Conservation (phyloP, 2,113 vertebrate species). For the Phalacrocorax aristotelis region DNA sequence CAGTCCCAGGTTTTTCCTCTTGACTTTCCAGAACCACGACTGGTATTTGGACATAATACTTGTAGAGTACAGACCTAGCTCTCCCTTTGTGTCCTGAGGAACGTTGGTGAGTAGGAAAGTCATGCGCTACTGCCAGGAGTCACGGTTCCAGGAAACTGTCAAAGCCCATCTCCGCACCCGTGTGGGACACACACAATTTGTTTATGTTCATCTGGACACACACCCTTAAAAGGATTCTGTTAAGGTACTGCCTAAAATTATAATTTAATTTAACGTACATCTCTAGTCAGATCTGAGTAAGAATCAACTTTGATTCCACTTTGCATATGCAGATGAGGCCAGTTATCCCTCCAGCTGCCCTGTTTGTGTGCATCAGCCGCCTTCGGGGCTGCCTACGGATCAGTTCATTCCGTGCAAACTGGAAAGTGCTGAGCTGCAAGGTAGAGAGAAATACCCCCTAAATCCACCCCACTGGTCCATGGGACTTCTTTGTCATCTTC, state of each 20-base stretch:
- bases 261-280: not conserved
- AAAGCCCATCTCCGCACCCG: not conserved
- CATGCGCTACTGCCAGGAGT: not conserved
- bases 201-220: not conserved
- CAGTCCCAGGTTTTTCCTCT: not conserved
- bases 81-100: not conserved
- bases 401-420: not conserved
- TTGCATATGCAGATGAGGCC: not conserved
- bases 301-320: not conserved
- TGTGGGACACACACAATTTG: rapidly evolving
- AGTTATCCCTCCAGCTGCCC: not conserved
- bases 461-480: not conserved
- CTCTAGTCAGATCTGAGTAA: not conserved
- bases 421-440: not conserved
- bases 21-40: not conserved
- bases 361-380: not conserved
- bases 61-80: not conserved
- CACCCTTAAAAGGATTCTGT: not conserved
- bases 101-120: not conserved
- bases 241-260: not conserved
- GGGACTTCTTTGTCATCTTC: not conserved
- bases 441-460: not conserved
- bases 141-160: not conserved
- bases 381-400: not conserved
- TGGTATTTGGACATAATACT: not conserved